Conservation (phyloP, 1,140 invertebrate genomes). For the Drosophila subobscura region DNA sequence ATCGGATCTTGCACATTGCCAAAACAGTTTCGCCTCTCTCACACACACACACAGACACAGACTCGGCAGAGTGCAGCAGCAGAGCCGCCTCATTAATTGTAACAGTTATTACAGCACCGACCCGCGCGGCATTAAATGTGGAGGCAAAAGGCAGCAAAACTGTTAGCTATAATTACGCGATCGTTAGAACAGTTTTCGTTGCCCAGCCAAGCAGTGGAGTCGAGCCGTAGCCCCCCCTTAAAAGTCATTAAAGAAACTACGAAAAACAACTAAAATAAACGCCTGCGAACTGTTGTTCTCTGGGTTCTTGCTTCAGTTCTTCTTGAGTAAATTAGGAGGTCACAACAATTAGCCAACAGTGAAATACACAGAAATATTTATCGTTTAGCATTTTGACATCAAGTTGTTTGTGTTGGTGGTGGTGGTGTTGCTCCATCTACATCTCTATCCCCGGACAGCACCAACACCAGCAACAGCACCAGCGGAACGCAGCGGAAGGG, state of each 20-base stretch:
- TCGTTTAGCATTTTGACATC: slow-evolving; percentile 79
- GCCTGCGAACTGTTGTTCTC: slow-evolving; percentile 25
- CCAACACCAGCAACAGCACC: slow-evolving; percentile 6
- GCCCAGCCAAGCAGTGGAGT: slow-evolving; percentile 37
- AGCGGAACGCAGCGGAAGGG: slow-evolving; percentile 5
- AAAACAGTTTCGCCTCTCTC: too few relatives aligned
- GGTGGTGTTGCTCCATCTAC: slow-evolving; percentile 27
- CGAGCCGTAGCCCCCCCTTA: slow-evolving; percentile 35
- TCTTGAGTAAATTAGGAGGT: slow-evolving; percentile 84
- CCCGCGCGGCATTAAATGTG: slow-evolving; percentile 23
- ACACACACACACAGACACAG: too few relatives aligned
- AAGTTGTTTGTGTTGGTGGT: slow-evolving; percentile 17
- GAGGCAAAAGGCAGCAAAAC: slow-evolving; percentile 38
- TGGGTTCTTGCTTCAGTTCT: slow-evolving; percentile 53
- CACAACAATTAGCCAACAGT: slow-evolving; percentile 83
- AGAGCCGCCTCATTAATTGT: slow-evolving; percentile 68
- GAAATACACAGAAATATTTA: slow-evolving; percentile 69
- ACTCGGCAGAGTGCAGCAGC: background rate
- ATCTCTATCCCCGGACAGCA: slow-evolving; percentile 3
- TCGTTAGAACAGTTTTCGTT: slow-evolving; percentile 79
- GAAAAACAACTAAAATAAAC: slow-evolving; percentile 42
- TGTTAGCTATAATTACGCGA: slow-evolving; percentile 69
- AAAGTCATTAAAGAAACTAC: slow-evolving; percentile 58
- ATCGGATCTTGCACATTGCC: too few relatives aligned
- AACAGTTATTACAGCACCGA: slow-evolving; percentile 68